A percentile compares a stretch with the other conserved stretches of the same genome.
phyloP scores from a whole-genome alignment of 2,888 invertebrate genomes.

The Drosophila niveifrons region DNA sequence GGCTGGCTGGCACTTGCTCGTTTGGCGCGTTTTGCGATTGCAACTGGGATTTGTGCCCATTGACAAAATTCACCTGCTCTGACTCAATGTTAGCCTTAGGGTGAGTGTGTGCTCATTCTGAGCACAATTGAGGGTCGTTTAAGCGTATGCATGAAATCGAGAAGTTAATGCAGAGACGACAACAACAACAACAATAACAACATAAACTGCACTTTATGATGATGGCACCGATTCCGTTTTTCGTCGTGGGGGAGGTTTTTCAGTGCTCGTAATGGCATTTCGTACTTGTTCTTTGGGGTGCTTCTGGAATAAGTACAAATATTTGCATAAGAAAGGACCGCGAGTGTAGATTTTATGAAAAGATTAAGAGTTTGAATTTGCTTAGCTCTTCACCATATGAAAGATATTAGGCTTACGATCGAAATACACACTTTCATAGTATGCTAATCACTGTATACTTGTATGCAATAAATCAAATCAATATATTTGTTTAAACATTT shows the following conservation, averaged over 20 bases:
- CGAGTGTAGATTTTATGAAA: not conserved
- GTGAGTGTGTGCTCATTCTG: conserved; percentile 36
- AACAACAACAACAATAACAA: conserved; percentile 30
- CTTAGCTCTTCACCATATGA: not conserved
- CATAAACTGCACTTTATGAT: conserved; percentile 29
- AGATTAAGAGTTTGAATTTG: not conserved
- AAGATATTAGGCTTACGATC: not conserved
- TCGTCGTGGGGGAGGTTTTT: conserved; percentile 70
- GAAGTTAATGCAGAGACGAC: conserved; percentile 63
- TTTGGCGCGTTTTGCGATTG: conserved; percentile 48
- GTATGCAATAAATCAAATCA: not conserved
- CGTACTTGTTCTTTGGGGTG: conserved; percentile 23
- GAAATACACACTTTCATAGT: not conserved
- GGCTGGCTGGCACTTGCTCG: conserved; percentile 63
- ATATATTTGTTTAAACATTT: conserved; percentile 54
- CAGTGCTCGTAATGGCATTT: conserved; percentile 32
- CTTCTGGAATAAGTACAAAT: conserved; percentile 9
- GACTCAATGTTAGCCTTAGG: conserved; percentile 18
- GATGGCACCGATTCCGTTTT: conserved; percentile 49
- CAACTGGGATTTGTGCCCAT: conserved; percentile 51
- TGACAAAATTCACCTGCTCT: conserved; percentile 80
- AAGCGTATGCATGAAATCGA: conserved; percentile 73
- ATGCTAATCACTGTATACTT: conserved; percentile 8
- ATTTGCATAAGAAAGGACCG: conserved; percentile 25
- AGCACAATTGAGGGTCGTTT: conserved; percentile 51